phyloP scores from a whole-genome alignment of 2,888 invertebrate species.

The Herminia tarsipennalis region DNA sequence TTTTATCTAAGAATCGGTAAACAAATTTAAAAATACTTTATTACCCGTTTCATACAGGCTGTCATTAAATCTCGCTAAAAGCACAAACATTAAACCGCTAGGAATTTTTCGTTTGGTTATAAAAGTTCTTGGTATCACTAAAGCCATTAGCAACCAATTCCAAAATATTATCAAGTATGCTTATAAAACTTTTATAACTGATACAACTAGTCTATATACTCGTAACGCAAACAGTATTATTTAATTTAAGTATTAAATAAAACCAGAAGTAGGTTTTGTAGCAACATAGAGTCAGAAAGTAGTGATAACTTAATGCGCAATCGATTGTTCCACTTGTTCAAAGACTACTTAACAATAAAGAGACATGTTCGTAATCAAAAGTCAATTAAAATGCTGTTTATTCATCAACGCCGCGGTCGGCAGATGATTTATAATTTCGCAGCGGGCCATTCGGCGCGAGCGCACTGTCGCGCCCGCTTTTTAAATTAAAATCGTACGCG shows the following conservation, averaged over 20 bases:
- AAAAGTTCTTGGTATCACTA: constrained; percentile 7
- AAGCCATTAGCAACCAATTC: constrained; percentile 1
- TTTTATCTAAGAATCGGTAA: too few relatives aligned
- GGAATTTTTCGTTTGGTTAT: constrained; percentile 3
- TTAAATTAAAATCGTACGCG: constrained; percentile 82
- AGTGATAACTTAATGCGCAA: constrained; percentile 38
- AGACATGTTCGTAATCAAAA: constrained; percentile 77
- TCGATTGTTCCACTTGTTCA: constrained; percentile 60
- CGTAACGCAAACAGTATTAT: too few relatives aligned
- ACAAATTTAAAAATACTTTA: too few relatives aligned
- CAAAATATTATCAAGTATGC: background rate
- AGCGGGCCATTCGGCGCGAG: constrained; percentile 73
- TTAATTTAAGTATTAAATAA: too few relatives aligned
- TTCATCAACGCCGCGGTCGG: constrained; percentile 64
- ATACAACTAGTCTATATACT: too few relatives aligned
- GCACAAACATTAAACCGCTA: background rate
- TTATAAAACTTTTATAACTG: too few relatives aligned
- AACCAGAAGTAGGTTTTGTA: too few relatives aligned
- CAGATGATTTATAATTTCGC: constrained; percentile 84
- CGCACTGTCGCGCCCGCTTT: constrained; percentile 78
- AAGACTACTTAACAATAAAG: constrained; percentile 67
- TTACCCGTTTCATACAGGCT: background rate
- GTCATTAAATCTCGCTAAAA: background rate
- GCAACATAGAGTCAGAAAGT: constrained; percentile 11
- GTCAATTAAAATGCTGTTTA: constrained; percentile 83